Percentiles rank a stretch among this genome's conserved stretches.
phyloP scores from a whole-genome alignment of 2,888 invertebrate species.

The Nowickia ferox region DNA sequence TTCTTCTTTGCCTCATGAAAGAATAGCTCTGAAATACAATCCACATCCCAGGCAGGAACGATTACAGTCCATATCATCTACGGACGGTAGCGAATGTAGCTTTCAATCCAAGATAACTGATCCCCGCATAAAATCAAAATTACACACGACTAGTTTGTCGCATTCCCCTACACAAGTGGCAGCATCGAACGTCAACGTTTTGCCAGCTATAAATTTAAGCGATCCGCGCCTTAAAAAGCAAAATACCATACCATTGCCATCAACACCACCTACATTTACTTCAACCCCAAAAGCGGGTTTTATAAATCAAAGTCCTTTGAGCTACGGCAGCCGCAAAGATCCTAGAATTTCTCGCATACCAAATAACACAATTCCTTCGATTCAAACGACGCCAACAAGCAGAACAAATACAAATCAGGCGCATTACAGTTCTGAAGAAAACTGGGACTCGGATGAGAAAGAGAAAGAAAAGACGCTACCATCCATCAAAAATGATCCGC shows the following conservation, averaged over 20 bases:
- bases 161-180: slow-evolving; percentile 25
- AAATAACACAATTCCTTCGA: background rate
- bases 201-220: slow-evolving; percentile 72
- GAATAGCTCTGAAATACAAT: slow-evolving; percentile 83
- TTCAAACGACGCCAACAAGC: slow-evolving; percentile 19
- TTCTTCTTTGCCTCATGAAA: slow-evolving; percentile 61
- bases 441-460: slow-evolving; percentile 65
- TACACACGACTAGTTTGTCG: background rate
- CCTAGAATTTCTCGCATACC: slow-evolving; percentile 39
- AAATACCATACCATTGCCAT: slow-evolving; percentile 7
- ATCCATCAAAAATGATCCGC: slow-evolving; percentile 24
- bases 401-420: slow-evolving; percentile 18
- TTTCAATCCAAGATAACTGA: slow-evolving; percentile 51
- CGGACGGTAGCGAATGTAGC: slow-evolving; percentile 61
- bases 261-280: background rate
- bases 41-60: slow-evolving; percentile 81
- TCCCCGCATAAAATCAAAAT: slow-evolving; percentile 63
- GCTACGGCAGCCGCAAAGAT: slow-evolving; percentile 27
- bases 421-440: slow-evolving; percentile 63
- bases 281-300: background rate
- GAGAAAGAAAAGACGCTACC: background rate
- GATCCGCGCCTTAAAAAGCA: slow-evolving; percentile 75
- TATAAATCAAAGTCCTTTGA: slow-evolving; percentile 1
- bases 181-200: slow-evolving; percentile 70
- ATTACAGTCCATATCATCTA: slow-evolving; percentile 53